phyloP scores from a whole-genome alignment of 1,140 invertebrate genomes.

The Habropoda laboriosa region DNA sequence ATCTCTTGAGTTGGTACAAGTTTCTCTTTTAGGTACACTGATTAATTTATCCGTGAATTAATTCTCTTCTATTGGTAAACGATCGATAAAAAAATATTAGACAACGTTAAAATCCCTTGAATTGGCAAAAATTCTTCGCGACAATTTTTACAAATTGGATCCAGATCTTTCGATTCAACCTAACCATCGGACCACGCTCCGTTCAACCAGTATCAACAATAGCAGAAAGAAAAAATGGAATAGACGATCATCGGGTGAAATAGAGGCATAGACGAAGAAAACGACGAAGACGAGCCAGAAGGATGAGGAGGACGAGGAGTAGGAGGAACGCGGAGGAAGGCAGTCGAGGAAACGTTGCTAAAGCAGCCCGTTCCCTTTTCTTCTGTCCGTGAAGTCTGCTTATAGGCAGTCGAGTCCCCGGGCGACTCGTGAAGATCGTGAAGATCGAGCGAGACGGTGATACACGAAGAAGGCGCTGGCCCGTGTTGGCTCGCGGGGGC shows the following conservation, averaged over 20 bases:
- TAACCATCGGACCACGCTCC: no score
- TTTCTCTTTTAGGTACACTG: no score
- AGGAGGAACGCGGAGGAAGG: background rate
- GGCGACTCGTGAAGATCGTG: conserved; percentile 76
- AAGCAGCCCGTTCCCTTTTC: conserved; percentile 44
- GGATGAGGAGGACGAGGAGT: background rate
- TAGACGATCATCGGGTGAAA: background rate
- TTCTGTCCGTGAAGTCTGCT: conserved; percentile 59
- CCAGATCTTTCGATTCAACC: no score
- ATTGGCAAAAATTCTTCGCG: no score
- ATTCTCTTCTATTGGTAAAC: no score
- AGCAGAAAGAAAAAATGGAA: no score
- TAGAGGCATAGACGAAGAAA: background rate
- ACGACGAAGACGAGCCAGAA: background rate
- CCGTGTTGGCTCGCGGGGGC: conserved; percentile 71
- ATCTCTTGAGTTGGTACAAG: no score
- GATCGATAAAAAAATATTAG: no score
- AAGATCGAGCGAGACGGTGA: conserved; percentile 66
- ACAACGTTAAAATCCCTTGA: no score
- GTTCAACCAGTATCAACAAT: no score
- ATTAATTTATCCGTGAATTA: no score
- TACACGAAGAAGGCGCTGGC: conserved; percentile 61
- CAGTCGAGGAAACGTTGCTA: conserved; percentile 22
- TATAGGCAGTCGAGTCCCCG: conserved; percentile 58
- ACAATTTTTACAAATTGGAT: no score